Evolutionary conservation across 2,888 invertebrate genomes (phyloP), one percentile per base, ranked within the genome.

Genomic region (Nycteola revayana): DNA sequence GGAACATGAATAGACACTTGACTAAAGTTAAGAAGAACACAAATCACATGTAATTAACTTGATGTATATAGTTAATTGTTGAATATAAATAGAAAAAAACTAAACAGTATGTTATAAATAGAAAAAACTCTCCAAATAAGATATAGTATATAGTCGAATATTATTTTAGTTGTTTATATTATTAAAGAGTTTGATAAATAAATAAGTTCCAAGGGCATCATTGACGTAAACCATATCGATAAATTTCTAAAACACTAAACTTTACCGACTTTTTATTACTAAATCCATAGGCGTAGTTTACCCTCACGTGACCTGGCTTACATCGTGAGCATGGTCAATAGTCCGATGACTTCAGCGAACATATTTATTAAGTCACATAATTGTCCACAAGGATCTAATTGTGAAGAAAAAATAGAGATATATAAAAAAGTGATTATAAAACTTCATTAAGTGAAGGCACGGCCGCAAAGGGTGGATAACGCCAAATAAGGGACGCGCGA

Each of bases 181-280:
- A 14, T 3, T 14, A 2, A 14, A 14, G 14, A 14, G 5, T 14
- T 14, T n/a, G n/a, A 14, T 14, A 3, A 14, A 3, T 14, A 14
- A 14, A 14, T n/a, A n/a, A n/a, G n/a, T n/a, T 14, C 14, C 14
- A 14, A 14, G 5, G 14, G 14, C 14, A 14, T 14, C 14, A 14
- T 3, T 28, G 47, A 48, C 45, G 49, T 41, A 51, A 51, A 55
- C 50, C 42, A 55, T 47, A 29, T 30, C 33, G 24, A 36, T 46
- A 29, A 31, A 36, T 39, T 52, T 33, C 14, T 32, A 54, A 60
- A 61, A 66, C 67, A 60, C 70, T 66, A 75, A 84, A 82, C 72
- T 75, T 84, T 87, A 88, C 87, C 86, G 86, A 87, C 87, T 85
- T 87, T 87, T 86, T 77, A 81, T 72, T 70, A 80, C 73, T 76